phyloP scores from a whole-genome alignment of 2,797 vertebrate species.

The Chromobotia macracanthus region DNA sequence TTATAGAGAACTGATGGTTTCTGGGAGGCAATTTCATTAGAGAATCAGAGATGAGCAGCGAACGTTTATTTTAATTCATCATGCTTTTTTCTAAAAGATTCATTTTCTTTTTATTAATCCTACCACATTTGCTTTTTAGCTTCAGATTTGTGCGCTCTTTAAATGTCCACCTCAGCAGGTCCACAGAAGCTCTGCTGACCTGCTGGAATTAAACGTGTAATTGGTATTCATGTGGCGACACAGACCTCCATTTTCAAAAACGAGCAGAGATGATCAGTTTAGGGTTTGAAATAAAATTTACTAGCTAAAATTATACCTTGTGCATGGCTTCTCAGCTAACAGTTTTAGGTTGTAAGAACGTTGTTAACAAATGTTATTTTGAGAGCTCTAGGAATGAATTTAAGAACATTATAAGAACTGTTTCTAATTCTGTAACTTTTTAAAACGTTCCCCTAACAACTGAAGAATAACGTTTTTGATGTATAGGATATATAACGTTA shows the following conservation, averaged over 20 bases:
- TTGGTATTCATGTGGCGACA: conserved; percentile 23
- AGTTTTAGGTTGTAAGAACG: no score
- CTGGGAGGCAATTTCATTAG: conserved; percentile 14
- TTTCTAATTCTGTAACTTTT: no score
- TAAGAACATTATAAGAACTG: no score
- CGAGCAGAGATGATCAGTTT: conserved; percentile 2
- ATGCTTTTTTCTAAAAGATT: conserved; percentile 31
- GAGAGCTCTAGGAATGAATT: no score
- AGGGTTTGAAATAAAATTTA: conserved; percentile 4
- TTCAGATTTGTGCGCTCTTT: conserved; percentile 29
- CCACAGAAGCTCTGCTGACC: conserved; percentile 40
- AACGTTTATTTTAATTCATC: conserved; percentile 41
- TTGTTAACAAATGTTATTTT: neutral
- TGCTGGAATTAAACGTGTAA: conserved; percentile 48
- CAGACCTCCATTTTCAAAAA: conserved; percentile 1
- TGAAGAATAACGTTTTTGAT: no score
- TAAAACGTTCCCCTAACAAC: no score
- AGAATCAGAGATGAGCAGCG: conserved; percentile 8
- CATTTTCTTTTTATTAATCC: conserved; percentile 44
- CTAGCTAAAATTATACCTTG: neutral
- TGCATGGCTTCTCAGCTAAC: no score
- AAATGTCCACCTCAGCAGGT: conserved; percentile 35
- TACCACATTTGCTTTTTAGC: conserved; percentile 18
- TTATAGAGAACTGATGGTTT: conserved; percentile 21
- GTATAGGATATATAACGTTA: no score